These are phyloP conservation scores for Podarcis lilfordi DNA, from an alignment of 2,797 vertebrate genomes.

Conservation along the genomic window DNA sequence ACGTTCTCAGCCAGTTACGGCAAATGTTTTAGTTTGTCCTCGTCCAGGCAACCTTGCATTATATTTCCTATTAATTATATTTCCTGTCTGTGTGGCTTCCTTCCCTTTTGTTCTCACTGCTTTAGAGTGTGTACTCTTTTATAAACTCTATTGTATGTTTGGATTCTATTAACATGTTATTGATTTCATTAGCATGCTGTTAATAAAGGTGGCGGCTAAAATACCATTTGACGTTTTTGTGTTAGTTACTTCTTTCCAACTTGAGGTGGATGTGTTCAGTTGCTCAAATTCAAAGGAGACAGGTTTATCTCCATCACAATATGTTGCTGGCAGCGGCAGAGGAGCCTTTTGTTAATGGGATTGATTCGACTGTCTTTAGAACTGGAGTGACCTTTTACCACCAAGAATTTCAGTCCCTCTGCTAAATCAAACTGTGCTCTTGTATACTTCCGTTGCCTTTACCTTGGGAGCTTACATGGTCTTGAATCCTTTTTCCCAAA, in stretches of 20 bases:
- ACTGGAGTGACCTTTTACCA: constrained; percentile 60
- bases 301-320: constrained; percentile 49
- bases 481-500: constrained; percentile 1
- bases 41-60: not conserved
- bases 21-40: not conserved
- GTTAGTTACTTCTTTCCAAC: not conserved
- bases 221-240: not conserved
- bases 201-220: not conserved
- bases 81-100: not conserved
- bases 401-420: not conserved
- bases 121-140: not conserved
- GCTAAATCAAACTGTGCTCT: constrained; percentile 28
- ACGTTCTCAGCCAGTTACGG: not conserved
- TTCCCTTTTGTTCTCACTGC: not conserved
- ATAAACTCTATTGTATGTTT: not conserved
- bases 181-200: constrained; percentile 3
- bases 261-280: not conserved
- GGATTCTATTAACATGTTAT: not conserved
- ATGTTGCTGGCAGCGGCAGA: constrained; percentile 43
- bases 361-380: constrained; percentile 59
- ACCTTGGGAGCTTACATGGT: constrained; percentile 41
- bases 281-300: constrained; percentile 45
- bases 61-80: not conserved
- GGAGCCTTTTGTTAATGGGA: constrained; percentile 23
- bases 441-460: constrained; percentile 11